phyloP scores from a whole-genome alignment of 2,113 vertebrate species.

The Rattus rattus region DNA sequence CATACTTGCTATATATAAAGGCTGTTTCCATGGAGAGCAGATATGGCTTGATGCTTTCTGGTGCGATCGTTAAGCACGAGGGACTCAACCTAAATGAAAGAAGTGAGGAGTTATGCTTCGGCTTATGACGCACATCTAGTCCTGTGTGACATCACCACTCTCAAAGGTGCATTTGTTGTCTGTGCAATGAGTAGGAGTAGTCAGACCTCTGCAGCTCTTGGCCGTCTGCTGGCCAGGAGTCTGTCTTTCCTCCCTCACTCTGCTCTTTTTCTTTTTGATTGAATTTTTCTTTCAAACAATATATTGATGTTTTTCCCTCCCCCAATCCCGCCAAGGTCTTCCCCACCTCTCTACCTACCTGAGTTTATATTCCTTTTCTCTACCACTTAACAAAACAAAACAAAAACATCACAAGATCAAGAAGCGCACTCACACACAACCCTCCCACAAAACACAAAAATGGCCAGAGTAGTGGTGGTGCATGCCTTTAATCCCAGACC shows the following conservation, averaged over 20 bases:
- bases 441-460: background rate
- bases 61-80: background rate
- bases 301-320: background rate
- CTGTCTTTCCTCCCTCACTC: slow-evolving; percentile 15
- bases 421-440: background rate
- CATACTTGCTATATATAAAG: background rate
- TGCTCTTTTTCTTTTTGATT: slow-evolving; percentile 30
- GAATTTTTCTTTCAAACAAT: background rate
- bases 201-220: background rate
- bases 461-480: background rate
- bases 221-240: background rate
- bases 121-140: background rate
- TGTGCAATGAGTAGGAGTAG: background rate
- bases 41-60: background rate
- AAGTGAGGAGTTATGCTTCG: background rate
- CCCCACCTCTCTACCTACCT: background rate
- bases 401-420: background rate
- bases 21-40: background rate
- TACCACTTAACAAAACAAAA: background rate
- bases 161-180: background rate
- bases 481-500: background rate
- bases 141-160: background rate
- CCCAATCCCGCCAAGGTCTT: background rate
- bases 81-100: slow-evolving; percentile 44
- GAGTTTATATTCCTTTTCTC: background rate